These are phyloP conservation scores for Cyprinella venusta DNA, from an alignment of 2,797 vertebrate species.

Conservation along the genomic window DNA sequence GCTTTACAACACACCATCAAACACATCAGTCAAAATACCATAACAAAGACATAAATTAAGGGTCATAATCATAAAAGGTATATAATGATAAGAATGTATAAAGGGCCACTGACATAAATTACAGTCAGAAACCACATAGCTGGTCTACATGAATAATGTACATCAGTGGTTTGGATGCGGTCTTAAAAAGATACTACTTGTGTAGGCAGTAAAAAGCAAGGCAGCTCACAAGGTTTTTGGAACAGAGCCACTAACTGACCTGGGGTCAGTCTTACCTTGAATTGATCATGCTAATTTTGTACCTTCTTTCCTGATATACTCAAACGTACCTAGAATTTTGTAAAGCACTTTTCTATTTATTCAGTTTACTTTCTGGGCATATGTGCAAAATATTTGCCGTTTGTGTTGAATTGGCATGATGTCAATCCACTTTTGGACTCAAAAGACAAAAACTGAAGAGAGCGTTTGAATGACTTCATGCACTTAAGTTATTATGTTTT, in stretches of 20 bases:
- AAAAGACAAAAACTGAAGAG: conserved; percentile 3
- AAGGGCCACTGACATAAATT: neutral
- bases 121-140: neutral
- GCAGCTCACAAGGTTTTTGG: neutral
- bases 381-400: neutral
- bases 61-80: neutral
- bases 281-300: neutral
- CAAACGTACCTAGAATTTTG: neutral
- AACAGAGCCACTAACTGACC: conserved; percentile 1
- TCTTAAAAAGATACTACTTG: neutral
- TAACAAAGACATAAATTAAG: neutral
- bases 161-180: neutral
- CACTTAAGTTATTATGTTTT: conserved; percentile 40
- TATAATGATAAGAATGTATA: neutral
- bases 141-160: neutral
- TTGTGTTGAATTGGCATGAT: neutral
- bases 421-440: neutral
- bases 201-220: conserved; percentile 15
- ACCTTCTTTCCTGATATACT: neutral
- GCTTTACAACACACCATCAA: neutral
- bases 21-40: neutral
- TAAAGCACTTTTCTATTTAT: neutral
- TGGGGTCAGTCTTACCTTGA: neutral
- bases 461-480: conserved; percentile 8
- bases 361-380: neutral